Evolutionary conservation across 2,888 invertebrate species (phyloP), one percentile per base, ranked within the genome.

Genomic region (Sinodicranocentrus sp.): DNA sequence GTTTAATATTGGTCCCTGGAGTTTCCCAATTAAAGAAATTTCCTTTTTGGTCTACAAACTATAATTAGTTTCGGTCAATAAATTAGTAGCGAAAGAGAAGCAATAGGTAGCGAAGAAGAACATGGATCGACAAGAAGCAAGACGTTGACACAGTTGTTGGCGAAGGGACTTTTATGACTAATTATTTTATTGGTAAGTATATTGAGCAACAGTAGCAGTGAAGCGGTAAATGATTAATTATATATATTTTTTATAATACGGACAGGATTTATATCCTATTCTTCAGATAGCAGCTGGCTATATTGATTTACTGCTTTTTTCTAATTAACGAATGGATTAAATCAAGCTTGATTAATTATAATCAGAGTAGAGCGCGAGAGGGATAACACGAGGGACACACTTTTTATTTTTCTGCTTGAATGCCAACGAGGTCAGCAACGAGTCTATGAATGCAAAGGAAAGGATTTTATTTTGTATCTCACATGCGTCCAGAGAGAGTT

Each of bases 71-170:
- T 39, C n/a, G 59, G 59, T 23, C 43, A 23, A n/a, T 25, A 28
- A 21, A 59, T 54, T 57, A 26, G 21, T 28, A 33, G 21, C 1
- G 26, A 48, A 57, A 72, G 52, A n/a, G n/a, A 72, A 43, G 25
- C 68, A 48, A 68, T 44, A 39, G 33, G 23, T 8, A 63, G 39
- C 65, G 17, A 8, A 25, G 65, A 17, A 13, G 33, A 43, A 68
- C 25, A 68, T 68, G 33, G 68, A 68, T 33, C 68, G 15, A 68
- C 68, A 68, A 68, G 63, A 68, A 68, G 68, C 68, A 28, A n/a
- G n/a, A 21, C 23, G 59, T 8, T 21, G 59, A 33, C 5, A 33
- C 5, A 33, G 33, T 33, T 10, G 33, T 33, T 33, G 33, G 33
- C n/a, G n/a, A 33, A 33, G 33, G 33, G 10, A 33, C n/a, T 33